Conservation (phyloP, 1,140 invertebrate genomes). For the Pseudomyrmex dendroicus region DNA sequence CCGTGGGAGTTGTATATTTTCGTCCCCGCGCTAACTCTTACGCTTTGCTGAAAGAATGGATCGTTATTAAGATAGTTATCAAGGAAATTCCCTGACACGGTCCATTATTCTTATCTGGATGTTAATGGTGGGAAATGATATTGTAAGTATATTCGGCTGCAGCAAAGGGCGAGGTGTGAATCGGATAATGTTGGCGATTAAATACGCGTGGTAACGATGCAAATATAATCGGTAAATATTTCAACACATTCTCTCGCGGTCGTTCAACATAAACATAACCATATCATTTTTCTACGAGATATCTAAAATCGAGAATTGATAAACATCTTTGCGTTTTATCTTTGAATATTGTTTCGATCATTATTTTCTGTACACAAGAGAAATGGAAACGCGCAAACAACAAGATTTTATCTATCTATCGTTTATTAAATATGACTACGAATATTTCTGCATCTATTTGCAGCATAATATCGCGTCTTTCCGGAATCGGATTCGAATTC, state of each 20-base stretch:
- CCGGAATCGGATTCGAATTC: background rate
- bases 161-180: constrained; percentile 45
- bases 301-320: constrained; percentile 1
- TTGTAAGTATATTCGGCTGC: constrained; percentile 53
- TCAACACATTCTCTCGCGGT: background rate
- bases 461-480: background rate
- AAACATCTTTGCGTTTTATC: background rate
- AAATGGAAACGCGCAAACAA: background rate
- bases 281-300: background rate
- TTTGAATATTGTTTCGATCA: background rate
- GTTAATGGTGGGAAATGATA: constrained; percentile 59
- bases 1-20: constrained; percentile 48
- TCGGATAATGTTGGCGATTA: constrained; percentile 5
- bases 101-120: constrained; percentile 68
- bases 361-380: background rate
- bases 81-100: constrained; percentile 61
- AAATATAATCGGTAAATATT: constrained; percentile 38
- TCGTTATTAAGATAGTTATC: constrained; percentile 69
- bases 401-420: background rate
- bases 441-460: background rate
- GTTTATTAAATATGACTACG: background rate
- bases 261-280: background rate
- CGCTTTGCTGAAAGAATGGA: constrained; percentile 62
- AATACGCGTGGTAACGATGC: constrained; percentile 27
- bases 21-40: constrained; percentile 42